Evolutionary conservation across 2,888 invertebrate species (phyloP).

Genomic region (Leucophenga maculata): DNA sequence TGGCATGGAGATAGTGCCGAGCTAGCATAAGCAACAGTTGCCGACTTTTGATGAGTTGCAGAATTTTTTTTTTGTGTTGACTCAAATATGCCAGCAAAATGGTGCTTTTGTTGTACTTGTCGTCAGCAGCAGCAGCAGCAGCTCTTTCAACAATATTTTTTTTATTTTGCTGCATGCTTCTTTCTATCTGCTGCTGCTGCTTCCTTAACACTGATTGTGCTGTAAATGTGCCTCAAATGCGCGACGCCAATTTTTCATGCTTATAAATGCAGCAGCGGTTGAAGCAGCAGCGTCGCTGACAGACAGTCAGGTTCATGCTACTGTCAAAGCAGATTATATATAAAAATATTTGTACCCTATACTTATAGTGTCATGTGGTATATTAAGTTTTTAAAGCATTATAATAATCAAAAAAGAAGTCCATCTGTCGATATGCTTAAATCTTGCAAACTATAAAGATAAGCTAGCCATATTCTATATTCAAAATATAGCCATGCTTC

Average conservation of each 20-base stretch:
- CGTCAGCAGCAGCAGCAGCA: no score
- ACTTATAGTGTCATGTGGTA: no score
- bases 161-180: slow-evolving; percentile 32
- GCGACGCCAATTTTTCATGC: slow-evolving; percentile 58
- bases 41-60: slow-evolving; percentile 57
- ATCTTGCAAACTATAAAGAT: no score
- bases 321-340: slow-evolving; percentile 59
- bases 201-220: slow-evolving; percentile 49
- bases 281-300: slow-evolving; percentile 28
- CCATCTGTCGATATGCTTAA: no score
- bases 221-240: slow-evolving; percentile 58
- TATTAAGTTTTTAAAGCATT: no score
- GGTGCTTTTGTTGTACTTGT: no score
- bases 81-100: background rate
- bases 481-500: no score
- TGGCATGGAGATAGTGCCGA: slow-evolving; percentile 5
- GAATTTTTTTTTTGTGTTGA: slow-evolving; percentile 37
- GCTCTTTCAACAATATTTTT: slow-evolving; percentile 14
- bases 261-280: slow-evolving; percentile 52
- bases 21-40: slow-evolving; percentile 2
- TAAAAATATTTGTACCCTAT: slow-evolving; percentile 40
- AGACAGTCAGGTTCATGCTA: slow-evolving; percentile 18
- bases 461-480: no score
- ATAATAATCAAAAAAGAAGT: no score
- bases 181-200: slow-evolving; percentile 7